These are phyloP conservation scores for Echinarachnius parma DNA, from an alignment of 53 echinoderm and acorn worm genomes.

Conservation along the genomic window DNA sequence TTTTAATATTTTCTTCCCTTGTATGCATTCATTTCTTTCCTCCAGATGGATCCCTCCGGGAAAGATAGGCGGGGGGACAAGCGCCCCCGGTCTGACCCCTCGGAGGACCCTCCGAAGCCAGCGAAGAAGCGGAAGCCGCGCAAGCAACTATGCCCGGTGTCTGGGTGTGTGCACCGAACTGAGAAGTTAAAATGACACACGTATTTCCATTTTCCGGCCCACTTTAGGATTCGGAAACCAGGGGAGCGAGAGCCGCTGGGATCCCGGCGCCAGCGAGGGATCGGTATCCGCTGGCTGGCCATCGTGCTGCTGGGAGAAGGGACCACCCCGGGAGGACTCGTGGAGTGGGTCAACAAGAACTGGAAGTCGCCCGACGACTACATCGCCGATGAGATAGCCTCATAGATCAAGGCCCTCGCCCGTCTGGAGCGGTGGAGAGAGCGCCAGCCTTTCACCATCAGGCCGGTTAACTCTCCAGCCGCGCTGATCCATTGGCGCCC, in stretches of 20 bases:
- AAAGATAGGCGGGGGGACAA: too few species aligned
- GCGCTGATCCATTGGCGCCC: too few species aligned
- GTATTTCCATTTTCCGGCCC: conserved; percentile 21
- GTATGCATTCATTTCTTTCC: too few species aligned
- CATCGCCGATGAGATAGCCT: conserved; percentile 12
- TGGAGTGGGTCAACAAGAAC: not conserved
- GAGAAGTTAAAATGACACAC: conserved; percentile 36
- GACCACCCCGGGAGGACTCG: not conserved
- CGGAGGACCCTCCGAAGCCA: too few species aligned
- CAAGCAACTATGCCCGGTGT: conserved; percentile 27
- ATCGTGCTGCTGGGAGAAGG: conserved; percentile 4
- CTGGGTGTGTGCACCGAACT: conserved; percentile 21
- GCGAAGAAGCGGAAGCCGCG: too few species aligned
- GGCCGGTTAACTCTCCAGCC: too few species aligned
- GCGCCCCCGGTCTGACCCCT: too few species aligned
- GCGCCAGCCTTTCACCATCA: too few species aligned
- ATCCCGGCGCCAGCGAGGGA: too few species aligned
- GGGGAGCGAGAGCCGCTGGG: too few species aligned
- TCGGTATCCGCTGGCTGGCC: conserved; percentile 6
- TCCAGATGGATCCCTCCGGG: too few species aligned
- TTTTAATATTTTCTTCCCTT: too few species aligned
- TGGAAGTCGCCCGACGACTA: not conserved
- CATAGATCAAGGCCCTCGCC: not conserved
- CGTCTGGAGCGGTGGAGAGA: conserved; percentile 6
- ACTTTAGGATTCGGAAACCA: conserved; percentile 3